Base-by-base conservation (phyloP, 2,888 invertebrate genomes). In the Clostera curtula region DNA sequence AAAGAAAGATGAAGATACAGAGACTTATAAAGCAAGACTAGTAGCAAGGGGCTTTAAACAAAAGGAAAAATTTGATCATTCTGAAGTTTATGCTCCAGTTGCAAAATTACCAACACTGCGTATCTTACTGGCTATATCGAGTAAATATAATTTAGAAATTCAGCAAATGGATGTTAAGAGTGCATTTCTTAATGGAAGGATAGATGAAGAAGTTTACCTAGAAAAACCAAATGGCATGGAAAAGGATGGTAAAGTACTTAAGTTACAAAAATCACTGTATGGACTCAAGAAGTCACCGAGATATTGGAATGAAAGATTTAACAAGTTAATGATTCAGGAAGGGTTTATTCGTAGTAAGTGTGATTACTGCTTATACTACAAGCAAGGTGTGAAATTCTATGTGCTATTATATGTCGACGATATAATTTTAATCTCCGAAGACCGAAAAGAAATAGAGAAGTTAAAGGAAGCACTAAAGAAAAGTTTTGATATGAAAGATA, bases 131-230 rank as follows among this genome's bases (percentile, higher is more conserved):
- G 10, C 14, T 5, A 7, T 29, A 7, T 25, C 29, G 2, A 19
- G 23, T 1, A 25, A 33, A 3, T 15, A 28, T 5, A 24, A 24
- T 1, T 14, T 33, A 20, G 19, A 18, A 1, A 8, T 33, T 1
- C 11, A 5, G 1, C 31, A 31, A 15, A 18, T 28, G 14, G 23
- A 28, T 23, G 19, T 28, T 1, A 19, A 10, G 2, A 15, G 14
- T 2, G 36, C 46, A 0, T 52, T 49, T 16, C 16, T 52, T 3
- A 34, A 50, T 39, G 46, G 49, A 0, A 21, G 38, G 2, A 43
- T 52, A 4, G 19, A 45, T 12, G 39, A 39, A 19, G 23, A 31
- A 7, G 40, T 48, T 0, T 49, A 42, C 24, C 2, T 53, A 12
- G 19, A 23, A 9, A 23, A 34, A 6, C 43, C 51, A 19, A 32